Evolutionary conservation across 2,888 invertebrate species (phyloP).

Genomic region (Dastarcus helophoroides): DNA sequence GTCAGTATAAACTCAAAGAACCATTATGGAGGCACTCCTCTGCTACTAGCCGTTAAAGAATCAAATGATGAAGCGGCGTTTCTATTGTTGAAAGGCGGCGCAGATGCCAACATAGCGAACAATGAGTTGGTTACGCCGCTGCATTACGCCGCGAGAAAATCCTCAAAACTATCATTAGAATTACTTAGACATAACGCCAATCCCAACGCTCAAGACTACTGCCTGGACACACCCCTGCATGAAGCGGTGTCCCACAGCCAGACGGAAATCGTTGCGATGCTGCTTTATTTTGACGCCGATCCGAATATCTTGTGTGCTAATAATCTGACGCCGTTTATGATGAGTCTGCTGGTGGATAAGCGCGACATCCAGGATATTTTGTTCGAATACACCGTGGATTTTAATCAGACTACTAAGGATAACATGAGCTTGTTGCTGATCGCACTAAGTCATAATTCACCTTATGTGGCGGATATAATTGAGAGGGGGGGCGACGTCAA

Average conservation of each 20-base stretch:
- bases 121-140: slow-evolving; percentile 20
- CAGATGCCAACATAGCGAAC: slow-evolving; percentile 20
- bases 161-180: slow-evolving; percentile 15
- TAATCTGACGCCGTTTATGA: no score
- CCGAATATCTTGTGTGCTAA: no score
- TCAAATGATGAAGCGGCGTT: slow-evolving; percentile 13
- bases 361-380: no score
- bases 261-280: slow-evolving; percentile 22
- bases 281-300: slow-evolving; percentile 25
- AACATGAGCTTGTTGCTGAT: no score
- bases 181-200: slow-evolving; percentile 23
- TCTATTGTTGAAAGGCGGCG: slow-evolving; percentile 19
- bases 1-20: slow-evolving; percentile 20
- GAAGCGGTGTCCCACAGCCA: slow-evolving; percentile 16
- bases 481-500: background rate
- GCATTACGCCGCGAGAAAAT: slow-evolving; percentile 18
- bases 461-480: background rate
- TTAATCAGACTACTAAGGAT: no score
- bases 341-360: no score
- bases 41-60: slow-evolving; percentile 17
- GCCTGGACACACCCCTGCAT: slow-evolving; percentile 22
- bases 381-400: no score
- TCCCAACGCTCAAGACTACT: slow-evolving; percentile 19
- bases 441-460: no score
- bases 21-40: slow-evolving; percentile 22